These are phyloP conservation scores for Oenanthe melanoleuca DNA, from an alignment of 2,113 vertebrate species.

Conservation along the genomic window DNA sequence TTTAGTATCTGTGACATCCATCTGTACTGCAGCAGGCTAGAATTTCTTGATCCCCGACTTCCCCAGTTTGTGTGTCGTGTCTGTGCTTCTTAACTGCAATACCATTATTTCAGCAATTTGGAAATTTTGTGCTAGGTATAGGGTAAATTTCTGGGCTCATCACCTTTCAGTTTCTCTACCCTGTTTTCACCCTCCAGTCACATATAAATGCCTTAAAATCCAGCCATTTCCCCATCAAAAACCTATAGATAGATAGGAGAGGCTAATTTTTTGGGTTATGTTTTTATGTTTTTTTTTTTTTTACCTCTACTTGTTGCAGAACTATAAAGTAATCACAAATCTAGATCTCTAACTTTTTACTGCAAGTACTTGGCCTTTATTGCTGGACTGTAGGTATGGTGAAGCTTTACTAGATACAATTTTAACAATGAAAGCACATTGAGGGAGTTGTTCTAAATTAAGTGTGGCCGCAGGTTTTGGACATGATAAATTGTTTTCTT, in stretches of 20 bases:
- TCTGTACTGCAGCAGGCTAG: neutral
- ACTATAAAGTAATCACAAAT: neutral
- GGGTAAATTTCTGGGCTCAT: neutral
- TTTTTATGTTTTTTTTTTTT: neutral
- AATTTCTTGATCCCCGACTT: neutral
- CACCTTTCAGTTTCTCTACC: neutral
- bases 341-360: neutral
- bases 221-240: neutral
- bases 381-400: neutral
- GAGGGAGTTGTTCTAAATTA: neutral
- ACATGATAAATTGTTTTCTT: neutral
- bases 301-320: neutral
- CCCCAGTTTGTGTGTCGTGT: accelerated
- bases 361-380: neutral
- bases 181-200: neutral
- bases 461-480: neutral
- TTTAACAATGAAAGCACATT: neutral
- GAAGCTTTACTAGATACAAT: neutral
- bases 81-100: neutral
- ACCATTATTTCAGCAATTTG: neutral
- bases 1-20: neutral
- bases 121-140: neutral
- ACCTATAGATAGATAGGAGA: neutral
- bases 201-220: neutral
- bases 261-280: neutral